Conservation (phyloP, 2,888 invertebrate species). For the Blomia tropicalis region DNA sequence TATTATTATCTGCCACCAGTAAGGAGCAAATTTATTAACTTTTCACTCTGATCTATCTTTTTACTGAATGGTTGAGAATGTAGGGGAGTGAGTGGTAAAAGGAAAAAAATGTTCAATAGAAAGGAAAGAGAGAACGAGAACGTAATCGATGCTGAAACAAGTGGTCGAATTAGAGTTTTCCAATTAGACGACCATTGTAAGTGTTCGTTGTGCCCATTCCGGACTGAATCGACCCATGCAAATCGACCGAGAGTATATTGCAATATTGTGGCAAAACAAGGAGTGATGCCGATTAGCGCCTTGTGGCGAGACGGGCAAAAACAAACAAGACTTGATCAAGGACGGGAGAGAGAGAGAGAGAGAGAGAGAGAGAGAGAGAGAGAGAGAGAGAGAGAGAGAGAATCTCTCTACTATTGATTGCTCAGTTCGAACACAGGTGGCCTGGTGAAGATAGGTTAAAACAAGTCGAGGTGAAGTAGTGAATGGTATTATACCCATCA, state of each 20-base stretch:
- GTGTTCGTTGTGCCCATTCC: conserved; percentile 9
- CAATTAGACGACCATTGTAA: not conserved
- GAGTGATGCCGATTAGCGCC: not conserved
- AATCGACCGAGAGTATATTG: not conserved
- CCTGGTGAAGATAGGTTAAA: no score
- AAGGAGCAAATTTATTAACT: not conserved
- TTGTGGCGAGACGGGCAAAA: no score
- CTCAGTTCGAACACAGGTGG: no score
- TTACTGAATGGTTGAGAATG: not conserved
- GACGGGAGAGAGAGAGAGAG: not conserved
- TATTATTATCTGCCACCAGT: conserved; percentile 7
- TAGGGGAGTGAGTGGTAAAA: no score
- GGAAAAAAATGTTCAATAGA: no score
- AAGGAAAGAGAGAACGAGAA: no score
- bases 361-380: no score
- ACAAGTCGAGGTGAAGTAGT: no score
- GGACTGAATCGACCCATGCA: not conserved
- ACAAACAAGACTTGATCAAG: no score
- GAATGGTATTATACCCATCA: no score
- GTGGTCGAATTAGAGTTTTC: conserved; percentile 13
- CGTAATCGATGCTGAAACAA: not conserved
- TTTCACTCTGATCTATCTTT: not conserved
- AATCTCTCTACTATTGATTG: no score
- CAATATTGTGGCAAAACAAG: not conserved
- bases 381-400: no score